Evolutionary conservation across 2,888 invertebrate species (phyloP), one percentile per base, ranked within the genome.

Genomic region (Pandemis heparana): DNA sequence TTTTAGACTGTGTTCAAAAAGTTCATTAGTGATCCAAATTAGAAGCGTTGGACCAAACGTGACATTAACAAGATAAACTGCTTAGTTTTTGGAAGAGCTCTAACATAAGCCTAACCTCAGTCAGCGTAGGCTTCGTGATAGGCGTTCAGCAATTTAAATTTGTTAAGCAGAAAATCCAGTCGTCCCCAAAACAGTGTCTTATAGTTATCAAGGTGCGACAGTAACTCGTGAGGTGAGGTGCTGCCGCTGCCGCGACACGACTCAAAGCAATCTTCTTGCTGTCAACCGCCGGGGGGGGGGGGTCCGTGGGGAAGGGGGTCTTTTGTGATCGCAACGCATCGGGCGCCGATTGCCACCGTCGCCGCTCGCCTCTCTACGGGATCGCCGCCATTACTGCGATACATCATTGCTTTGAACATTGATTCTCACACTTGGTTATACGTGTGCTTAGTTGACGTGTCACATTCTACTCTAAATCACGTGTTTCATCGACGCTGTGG

Each of bases 261-360:
- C 39, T 61, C 60, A 59, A 32, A 59, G 38, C n/a, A 61, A 61
- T 61, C n/a, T 39, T n/a, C 23, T n/a, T 39, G 60, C 16, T 61
- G 60, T 61, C 60, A 61, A 39, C 39, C 62, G 18, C 23, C 3
- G 23, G 23, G 23, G 23, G 38, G 16, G 41, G 41, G 41, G 62
- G 1, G 38, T 1, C 10, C 16, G 16, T 5, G 5, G 62, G 41
- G 39, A 9, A 41, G 41, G 60, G 32, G 39, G n/a, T 9, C 38
- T 38, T 62, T 62, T 62, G 62, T 62, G 56, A 3, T 12, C 14
- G 56, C 51, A 18, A 9, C 51, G 8, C 51, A 16, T 5, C 51
- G 16, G 7, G 23, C 23, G 23, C 23, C 56, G 56, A 12, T 56
- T 23, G 12, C 5, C 23, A 23, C 23, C 10, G 16, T 16, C 51